A percentile compares a stretch with the other conserved stretches of the same genome.
phyloP scores from a whole-genome alignment of 2,888 invertebrate genomes.

The Amiota communis region DNA sequence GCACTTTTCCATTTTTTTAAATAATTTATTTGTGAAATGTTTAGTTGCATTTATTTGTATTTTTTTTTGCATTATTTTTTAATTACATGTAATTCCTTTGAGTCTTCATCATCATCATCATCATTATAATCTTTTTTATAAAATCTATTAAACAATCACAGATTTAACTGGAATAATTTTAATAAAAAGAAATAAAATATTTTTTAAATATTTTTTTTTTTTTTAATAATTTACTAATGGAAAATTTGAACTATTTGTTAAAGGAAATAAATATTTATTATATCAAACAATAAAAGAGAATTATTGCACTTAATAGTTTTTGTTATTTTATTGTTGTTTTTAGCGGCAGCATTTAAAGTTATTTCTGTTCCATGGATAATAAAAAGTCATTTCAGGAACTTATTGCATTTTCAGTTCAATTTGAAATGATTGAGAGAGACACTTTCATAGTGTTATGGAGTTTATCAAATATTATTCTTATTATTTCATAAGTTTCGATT shows the following conservation, averaged over 20 bases:
- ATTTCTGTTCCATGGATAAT: no score
- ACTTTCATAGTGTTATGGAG: no score
- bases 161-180: slow-evolving; percentile 61
- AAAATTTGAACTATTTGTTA: slow-evolving; percentile 57
- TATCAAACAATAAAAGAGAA: no score
- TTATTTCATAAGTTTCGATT: no score
- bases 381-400: no score
- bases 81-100: no score
- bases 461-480: no score
- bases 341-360: no score
- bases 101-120: not conserved
- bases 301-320: not conserved
- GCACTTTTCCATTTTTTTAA: slow-evolving; percentile 24
- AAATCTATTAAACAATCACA: slow-evolving; percentile 51
- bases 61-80: no score
- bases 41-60: slow-evolving; percentile 51
- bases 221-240: slow-evolving; percentile 39
- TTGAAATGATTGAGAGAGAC: no score
- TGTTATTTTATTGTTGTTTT: no score
- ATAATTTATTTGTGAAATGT: slow-evolving; percentile 51
- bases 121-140: not conserved
- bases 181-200: not conserved
- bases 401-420: no score
- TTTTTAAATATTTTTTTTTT: not conserved
- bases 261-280: slow-evolving; percentile 47